Evolutionary conservation across 2,888 invertebrate species (phyloP).

Genomic region (Galerucella calmariensis): DNA sequence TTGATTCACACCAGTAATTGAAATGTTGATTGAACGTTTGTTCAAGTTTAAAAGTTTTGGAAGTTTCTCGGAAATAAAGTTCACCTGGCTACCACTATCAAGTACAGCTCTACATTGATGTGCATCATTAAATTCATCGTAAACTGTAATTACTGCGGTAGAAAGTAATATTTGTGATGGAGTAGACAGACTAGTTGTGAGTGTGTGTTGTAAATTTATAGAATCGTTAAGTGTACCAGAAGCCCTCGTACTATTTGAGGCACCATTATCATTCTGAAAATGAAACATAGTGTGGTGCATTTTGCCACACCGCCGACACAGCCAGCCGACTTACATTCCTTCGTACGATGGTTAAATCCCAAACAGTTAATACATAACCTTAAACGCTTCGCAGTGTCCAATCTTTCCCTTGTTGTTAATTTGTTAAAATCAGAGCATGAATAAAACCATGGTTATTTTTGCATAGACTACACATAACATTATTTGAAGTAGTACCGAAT

Average conservation of each 20-base stretch:
- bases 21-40: conserved; percentile 18
- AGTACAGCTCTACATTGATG: conserved; percentile 6
- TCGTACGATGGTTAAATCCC: conserved; percentile 6
- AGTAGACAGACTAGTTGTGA: background rate
- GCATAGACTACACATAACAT: conserved; percentile 7
- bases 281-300: conserved; percentile 17
- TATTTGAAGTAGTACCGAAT: conserved; percentile 12
- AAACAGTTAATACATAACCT: conserved; percentile 20
- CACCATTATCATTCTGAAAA: conserved; percentile 7
- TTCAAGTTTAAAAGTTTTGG: background rate
- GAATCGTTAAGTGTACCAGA: background rate
- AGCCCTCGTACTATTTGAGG: background rate
- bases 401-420: background rate
- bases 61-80: conserved; percentile 21
- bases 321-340: conserved; percentile 8
- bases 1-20: background rate
- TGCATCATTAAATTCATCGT: background rate
- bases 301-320: conserved; percentile 8
- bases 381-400: background rate
- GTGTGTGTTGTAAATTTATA: background rate
- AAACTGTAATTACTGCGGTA: background rate
- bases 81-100: conserved; percentile 19
- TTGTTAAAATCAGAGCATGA: conserved; percentile 11
- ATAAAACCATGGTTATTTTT: conserved; percentile 18
- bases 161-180: background rate